These are phyloP conservation scores for Tenebrio molitor DNA, from an alignment of 1,140 invertebrate species.

Conservation along the genomic window DNA sequence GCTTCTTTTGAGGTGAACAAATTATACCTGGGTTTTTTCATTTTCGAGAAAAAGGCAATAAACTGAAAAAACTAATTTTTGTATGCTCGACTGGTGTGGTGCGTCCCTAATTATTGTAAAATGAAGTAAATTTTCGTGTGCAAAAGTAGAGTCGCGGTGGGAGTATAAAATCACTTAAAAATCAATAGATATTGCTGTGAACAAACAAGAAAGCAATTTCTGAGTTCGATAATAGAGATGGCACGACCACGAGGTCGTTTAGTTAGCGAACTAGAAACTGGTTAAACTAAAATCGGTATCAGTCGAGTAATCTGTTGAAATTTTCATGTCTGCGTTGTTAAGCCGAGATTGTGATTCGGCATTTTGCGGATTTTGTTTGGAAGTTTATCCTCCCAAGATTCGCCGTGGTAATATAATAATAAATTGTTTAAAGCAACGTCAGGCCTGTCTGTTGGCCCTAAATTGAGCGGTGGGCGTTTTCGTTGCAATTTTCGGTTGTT, in stretches of 20 bases:
- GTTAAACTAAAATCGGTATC: slow-evolving; percentile 26
- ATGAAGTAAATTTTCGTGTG: too few species aligned
- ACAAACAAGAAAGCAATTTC: slow-evolving; percentile 39
- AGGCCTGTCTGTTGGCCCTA: slow-evolving; percentile 23
- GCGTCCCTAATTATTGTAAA: too few species aligned
- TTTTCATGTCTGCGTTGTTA: neutral
- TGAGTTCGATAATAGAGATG: slow-evolving; percentile 36
- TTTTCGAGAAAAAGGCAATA: too few species aligned
- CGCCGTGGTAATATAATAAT: slow-evolving; percentile 16
- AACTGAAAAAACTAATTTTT: too few species aligned
- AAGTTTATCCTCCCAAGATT: slow-evolving; percentile 1
- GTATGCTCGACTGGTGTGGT: too few species aligned
- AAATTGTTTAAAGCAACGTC: slow-evolving; percentile 34
- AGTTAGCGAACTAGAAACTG: slow-evolving; percentile 15
- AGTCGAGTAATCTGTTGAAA: slow-evolving; percentile 5
- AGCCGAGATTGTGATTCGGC: neutral
- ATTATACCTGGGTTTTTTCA: too few species aligned
- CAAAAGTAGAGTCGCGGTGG: too few species aligned
- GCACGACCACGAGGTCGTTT: slow-evolving; percentile 7
- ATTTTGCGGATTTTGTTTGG: slow-evolving; percentile 9
- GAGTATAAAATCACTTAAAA: slow-evolving; percentile 32
- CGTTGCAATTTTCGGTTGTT: slow-evolving; percentile 8
- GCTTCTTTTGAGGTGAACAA: too few species aligned
- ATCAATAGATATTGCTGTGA: slow-evolving; percentile 28
- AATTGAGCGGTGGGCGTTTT: slow-evolving; percentile 34